Conservation (phyloP, 64 coral and sea anemone genomes). For the Pachyseris speciosa region DNA sequence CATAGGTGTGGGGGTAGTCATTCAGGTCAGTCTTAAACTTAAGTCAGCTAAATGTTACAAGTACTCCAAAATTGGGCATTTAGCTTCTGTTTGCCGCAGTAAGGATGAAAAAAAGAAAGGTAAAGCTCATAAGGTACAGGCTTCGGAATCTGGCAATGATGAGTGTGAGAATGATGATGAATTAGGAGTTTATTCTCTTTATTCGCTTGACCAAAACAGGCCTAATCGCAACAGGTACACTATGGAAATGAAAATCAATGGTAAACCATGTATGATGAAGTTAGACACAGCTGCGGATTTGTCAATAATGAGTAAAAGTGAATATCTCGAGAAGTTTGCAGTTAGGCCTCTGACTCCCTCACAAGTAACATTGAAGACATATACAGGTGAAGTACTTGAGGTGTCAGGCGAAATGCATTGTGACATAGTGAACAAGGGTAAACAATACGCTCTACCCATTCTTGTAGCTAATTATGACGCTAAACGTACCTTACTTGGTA, state of each 20-base stretch:
- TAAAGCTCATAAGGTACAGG: not conserved
- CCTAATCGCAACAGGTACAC: not conserved
- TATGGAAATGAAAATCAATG: conserved; percentile 15
- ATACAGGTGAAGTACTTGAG: conserved; percentile 33
- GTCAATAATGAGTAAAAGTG: conserved; percentile 37
- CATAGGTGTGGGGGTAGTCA: conserved; percentile 58
- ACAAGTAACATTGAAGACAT: conserved; percentile 21
- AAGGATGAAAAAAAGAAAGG: not conserved
- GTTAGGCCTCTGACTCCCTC: conserved; percentile 25
- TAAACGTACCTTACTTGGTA: conserved; percentile 50
- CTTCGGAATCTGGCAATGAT: not conserved
- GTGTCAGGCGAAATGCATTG: conserved; percentile 60
- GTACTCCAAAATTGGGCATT: conserved; percentile 71
- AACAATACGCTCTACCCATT: conserved; percentile 1
- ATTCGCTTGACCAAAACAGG: conserved; percentile 14
- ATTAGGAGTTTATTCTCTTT: not conserved
- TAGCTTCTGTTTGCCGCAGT: conserved; percentile 50
- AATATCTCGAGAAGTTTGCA: conserved; percentile 36
- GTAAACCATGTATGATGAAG: not conserved
- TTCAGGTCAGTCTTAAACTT: conserved; percentile 55
- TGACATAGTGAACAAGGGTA: conserved; percentile 30
- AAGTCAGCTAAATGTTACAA: conserved; percentile 72
- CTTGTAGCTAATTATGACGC: conserved; percentile 32
- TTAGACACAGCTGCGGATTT: conserved; percentile 12
- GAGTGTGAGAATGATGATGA: not conserved